Evolutionary conservation across 2,113 vertebrate species (phyloP), one percentile per base, ranked within the genome.

Genomic region (Carassius gibelio): DNA sequence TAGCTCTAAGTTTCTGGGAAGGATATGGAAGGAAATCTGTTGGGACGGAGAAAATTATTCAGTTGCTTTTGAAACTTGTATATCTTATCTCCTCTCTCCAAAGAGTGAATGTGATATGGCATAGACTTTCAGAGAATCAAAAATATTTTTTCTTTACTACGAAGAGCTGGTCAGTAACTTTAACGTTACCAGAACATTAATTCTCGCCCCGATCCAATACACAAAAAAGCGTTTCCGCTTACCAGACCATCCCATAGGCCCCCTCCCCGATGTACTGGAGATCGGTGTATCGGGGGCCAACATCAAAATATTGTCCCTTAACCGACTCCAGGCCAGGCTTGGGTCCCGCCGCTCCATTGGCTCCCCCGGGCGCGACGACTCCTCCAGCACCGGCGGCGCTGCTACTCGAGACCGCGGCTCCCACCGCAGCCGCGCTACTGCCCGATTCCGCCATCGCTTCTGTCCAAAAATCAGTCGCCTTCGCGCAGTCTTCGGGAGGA

Each of bases 171-270:
- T 68, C 4, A 26, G 14, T 23, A 10, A 45, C 8, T 8, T 45
- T 45, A 48, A 45, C 8, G 42, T 45, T 45, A 48, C 69, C 36
- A 79, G 11, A 13, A 36, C 57, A 79, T 21, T 79, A 23, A 79
- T 42, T 42, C 11, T 79, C 76, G 57, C 57, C 21, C 55, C n/a
- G 36, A 79, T 42, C 36, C 11, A 61, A 61, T 5, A 48, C 48
- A 71, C 59, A 77, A 23, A 78, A 1, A 15, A 57, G 14, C 61
- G 11, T 34, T 66, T 42, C 5, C 14, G 10, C 95, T 96, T 92
- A 97, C 96, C 96, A 96, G 76, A 96, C 96, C 96, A 96, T 96
- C 75, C 96, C 96, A 80, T 96, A 97, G 7, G 96, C 96, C 69
- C 96, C 96, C 83, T 97, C 96, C 84, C 96, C 96, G 88, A 97